These are phyloP conservation scores for Siniperca obscura DNA, from an alignment of 2,797 vertebrate genomes.

Conservation along the genomic window DNA sequence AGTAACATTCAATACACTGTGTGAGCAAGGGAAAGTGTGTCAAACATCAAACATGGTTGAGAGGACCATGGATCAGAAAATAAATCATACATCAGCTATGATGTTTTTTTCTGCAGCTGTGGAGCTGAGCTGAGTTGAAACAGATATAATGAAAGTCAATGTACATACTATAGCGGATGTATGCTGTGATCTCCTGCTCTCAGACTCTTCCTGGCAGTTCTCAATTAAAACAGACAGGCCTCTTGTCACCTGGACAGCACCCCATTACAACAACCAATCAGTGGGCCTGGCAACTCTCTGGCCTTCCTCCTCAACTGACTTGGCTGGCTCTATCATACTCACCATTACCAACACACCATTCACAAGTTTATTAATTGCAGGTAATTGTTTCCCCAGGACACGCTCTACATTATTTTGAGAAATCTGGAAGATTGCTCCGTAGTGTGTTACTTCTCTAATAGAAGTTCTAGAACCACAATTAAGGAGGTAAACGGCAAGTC, in stretches of 20 bases:
- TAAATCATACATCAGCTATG: conserved; percentile 55
- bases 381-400: conserved; percentile 70
- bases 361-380: conserved; percentile 62
- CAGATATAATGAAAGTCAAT: conserved; percentile 11
- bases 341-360: conserved; percentile 48
- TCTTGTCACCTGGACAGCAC: conserved; percentile 25
- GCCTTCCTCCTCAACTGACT: conserved; percentile 54
- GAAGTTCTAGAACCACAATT: conserved; percentile 67
- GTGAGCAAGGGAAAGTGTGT: conserved; percentile 45
- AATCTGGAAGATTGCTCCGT: conserved; percentile 57
- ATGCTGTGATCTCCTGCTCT: conserved; percentile 25
- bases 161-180: conserved; percentile 29
- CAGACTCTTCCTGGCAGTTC: conserved; percentile 13
- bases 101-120: conserved; percentile 10
- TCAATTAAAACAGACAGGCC: conserved; percentile 50
- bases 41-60: conserved; percentile 61
- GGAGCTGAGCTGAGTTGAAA: conserved; percentile 26
- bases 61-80: conserved; percentile 46
- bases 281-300: conserved; percentile 47
- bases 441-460: conserved; percentile 55
- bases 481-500: conserved; percentile 63
- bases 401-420: conserved; percentile 68
- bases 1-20: conserved; percentile 37
- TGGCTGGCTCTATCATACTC: conserved; percentile 44
- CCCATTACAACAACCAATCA: conserved; percentile 60